Evolutionary conservation across 2,797 vertebrate genomes (phyloP).

Genomic region (Danio aesculapii): DNA sequence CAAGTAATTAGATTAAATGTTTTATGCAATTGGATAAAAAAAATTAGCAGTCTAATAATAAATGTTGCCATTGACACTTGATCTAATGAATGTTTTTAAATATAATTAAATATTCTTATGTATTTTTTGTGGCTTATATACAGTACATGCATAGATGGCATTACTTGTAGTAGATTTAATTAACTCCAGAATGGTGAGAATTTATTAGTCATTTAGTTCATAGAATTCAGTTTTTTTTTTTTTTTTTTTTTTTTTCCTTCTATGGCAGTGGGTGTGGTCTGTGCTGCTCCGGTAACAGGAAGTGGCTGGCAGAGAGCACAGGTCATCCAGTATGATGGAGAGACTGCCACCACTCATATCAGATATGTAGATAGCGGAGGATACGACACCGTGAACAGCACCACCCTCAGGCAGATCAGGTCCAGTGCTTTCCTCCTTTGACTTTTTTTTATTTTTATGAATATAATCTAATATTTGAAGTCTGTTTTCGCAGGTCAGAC

Average conservation of each 20-base stretch:
- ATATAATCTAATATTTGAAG: not conserved
- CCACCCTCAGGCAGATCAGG: slow-evolving; percentile 85
- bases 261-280: slow-evolving; percentile 78
- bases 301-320: slow-evolving; percentile 88
- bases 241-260: too few relatives aligned
- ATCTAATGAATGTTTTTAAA: too few relatives aligned
- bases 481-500: slow-evolving; percentile 78
- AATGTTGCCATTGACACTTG: too few relatives aligned
- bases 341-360: slow-evolving; percentile 81
- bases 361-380: slow-evolving; percentile 88
- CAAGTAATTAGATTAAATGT: too few relatives aligned
- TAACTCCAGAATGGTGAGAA: too few relatives aligned
- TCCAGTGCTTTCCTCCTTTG: slow-evolving; percentile 42
- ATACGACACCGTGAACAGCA: slow-evolving; percentile 82
- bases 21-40: too few relatives aligned
- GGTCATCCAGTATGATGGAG: slow-evolving; percentile 80
- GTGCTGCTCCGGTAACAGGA: slow-evolving; percentile 81
- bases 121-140: too few relatives aligned
- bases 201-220: not conserved
- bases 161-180: too few relatives aligned
- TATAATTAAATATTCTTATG: too few relatives aligned
- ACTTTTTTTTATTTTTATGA: not conserved
- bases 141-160: too few relatives aligned
- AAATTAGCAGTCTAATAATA: too few relatives aligned
- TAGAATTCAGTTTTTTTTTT: not conserved